A percentile compares a stretch with the other conserved stretches of the same genome.
Conservation (phyloP, 2,113 vertebrate genomes). For the Salvator merianae region DNA sequence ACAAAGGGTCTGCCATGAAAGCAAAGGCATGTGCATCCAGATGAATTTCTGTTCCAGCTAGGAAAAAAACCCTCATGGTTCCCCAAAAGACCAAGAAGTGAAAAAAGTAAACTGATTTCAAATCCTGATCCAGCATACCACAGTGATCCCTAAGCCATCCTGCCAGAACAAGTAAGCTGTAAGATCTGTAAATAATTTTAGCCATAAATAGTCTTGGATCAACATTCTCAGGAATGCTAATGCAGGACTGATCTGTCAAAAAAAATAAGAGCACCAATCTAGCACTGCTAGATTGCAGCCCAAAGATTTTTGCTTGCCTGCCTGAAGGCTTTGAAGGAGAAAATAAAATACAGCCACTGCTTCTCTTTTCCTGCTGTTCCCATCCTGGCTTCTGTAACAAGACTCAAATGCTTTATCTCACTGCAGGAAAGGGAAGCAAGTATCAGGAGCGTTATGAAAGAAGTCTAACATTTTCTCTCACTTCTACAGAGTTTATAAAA, state of each 20-base stretch:
- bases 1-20: background rate
- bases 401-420: background rate
- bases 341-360: background rate
- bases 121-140: background rate
- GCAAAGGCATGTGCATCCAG: background rate
- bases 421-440: background rate
- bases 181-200: background rate
- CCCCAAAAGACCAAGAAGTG: background rate
- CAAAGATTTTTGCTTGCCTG: background rate
- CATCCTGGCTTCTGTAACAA: background rate
- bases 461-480: background rate
- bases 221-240: conserved; percentile 1
- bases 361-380: background rate
- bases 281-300: background rate
- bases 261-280: background rate
- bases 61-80: background rate
- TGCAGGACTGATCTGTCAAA: background rate
- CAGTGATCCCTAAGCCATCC: background rate
- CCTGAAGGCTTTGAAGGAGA: background rate
- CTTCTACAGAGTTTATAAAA: background rate
- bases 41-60: background rate
- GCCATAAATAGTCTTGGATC: background rate
- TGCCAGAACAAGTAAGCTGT: background rate
- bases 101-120: background rate
- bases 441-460: background rate